These are phyloP conservation scores for Corythaeola cristata DNA, from an alignment of 2,113 vertebrate genomes.

Conservation along the genomic window DNA sequence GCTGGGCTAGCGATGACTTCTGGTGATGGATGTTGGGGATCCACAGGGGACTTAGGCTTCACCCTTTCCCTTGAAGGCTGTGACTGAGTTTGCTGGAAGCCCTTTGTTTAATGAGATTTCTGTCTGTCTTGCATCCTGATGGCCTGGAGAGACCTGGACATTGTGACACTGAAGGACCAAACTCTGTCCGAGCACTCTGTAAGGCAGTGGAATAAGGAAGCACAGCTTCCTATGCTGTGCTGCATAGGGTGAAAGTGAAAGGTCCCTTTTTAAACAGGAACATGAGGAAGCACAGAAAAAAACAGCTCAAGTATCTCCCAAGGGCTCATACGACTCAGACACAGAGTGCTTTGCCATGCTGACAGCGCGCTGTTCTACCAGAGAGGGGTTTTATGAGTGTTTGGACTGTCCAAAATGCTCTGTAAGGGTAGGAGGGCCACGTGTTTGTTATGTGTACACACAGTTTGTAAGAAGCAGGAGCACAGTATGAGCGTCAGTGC, in stretches of 20 bases:
- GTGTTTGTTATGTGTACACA: rapidly evolving
- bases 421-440: rapidly evolving
- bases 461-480: neutral
- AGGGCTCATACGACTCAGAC: neutral
- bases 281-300: neutral
- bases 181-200: neutral
- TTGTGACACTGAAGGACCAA: neutral
- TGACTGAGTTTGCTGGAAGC: neutral
- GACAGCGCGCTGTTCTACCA: neutral
- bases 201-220: neutral
- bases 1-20: neutral
- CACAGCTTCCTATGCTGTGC: neutral
- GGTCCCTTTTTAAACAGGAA: neutral
- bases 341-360: neutral
- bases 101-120: neutral
- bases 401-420: neutral
- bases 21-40: neutral
- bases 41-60: neutral
- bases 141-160: neutral
- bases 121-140: neutral
- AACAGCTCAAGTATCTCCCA: neutral
- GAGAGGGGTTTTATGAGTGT: neutral
- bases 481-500: neutral
- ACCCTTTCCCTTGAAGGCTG: neutral
- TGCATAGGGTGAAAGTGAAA: neutral